Percentiles rank a stretch among this genome's conserved stretches.
These are phyloP conservation scores for Hylaea fasciaria DNA, from an alignment of 2,888 invertebrate species.

Conservation along the genomic window DNA sequence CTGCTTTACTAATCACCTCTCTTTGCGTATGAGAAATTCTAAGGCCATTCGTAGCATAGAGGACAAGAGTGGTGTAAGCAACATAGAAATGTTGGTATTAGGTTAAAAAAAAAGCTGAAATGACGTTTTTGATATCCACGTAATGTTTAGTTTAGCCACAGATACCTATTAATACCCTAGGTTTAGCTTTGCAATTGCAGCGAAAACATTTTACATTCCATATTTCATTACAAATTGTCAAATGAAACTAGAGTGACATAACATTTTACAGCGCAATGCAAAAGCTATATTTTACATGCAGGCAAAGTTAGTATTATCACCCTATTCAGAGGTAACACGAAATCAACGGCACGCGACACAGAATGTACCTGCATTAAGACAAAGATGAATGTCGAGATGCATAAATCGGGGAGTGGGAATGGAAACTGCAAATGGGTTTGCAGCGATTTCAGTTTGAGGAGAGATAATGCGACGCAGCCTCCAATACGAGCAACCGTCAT, in stretches of 20 bases:
- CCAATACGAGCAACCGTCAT: constrained; percentile 80
- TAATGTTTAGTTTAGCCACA: too few relatives aligned
- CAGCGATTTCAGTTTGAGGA: constrained; percentile 35
- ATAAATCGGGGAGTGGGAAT: constrained; percentile 24
- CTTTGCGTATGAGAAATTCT: constrained; percentile 54
- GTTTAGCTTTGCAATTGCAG: too few relatives aligned
- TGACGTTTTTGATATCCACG: too few relatives aligned
- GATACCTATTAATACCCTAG: too few relatives aligned
- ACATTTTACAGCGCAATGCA: constrained; percentile 27
- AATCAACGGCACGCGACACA: constrained; percentile 27
- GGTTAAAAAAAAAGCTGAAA: too few relatives aligned
- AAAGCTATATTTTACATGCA: constrained; percentile 30
- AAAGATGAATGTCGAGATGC: constrained; percentile 31
- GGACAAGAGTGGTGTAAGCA: constrained; percentile 30
- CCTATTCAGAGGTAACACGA: constrained; percentile 30
- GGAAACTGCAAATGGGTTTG: constrained; percentile 33
- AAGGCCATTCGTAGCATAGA: constrained; percentile 42
- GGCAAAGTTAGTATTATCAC: constrained; percentile 24
- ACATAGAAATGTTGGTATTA: not conserved
- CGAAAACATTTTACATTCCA: not conserved
- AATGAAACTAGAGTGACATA: constrained; percentile 24
- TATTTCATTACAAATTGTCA: constrained; percentile 6
- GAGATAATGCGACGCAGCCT: constrained; percentile 32
- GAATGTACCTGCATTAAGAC: constrained; percentile 25
- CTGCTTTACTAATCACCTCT: constrained; percentile 66